Base-by-base conservation (phyloP, 2,113 vertebrate species). In the Brienomyrus brachyistius region DNA sequence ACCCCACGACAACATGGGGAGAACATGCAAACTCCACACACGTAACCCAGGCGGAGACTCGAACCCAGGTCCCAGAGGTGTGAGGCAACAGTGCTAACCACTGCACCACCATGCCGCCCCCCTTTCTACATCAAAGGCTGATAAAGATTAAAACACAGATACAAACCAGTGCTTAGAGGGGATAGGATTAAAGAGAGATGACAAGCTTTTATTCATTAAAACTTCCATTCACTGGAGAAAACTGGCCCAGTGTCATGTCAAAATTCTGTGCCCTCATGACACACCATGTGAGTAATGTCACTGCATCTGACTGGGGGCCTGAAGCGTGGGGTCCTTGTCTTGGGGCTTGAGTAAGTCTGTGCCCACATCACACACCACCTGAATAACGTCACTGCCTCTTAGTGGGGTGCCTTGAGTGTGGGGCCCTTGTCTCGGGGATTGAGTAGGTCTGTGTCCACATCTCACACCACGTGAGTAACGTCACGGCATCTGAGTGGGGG, bases 281-380 rank as follows among this genome's bases (percentile, higher is more conserved):
- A 47, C 17, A 45, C 43, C 40, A 83, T 9, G 7, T 17, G 1
- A 80, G 74, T 43, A 80, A 7, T 1, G 19, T 45, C 31, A 35
- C 19, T 0, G 77, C 19, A 13, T 45, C 27, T 82, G 40, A 77
- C 15, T 45, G 21, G 59, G 43, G n/a, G 1, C 2, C 0, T 99
- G 70, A 40, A 99, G 94, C 0, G 98, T 97, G 0, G 98, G 98
- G 21, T 98, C 98, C 92, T 99, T 99, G 88, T 99, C 98, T 40
- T 1, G 1, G 40, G 17, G 52, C 17, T 56, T 19, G 52, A 56
- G 17, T 21, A 56, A 4, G 17, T 56, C 52, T 56, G 52, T 56
- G 17, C 5, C 17, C 52, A 19, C 17, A 56, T 19, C 17, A 21
- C 17, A 1, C 4, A 56, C 52, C 52, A 56, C 5, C 21, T 59